Evolutionary conservation across 2,797 vertebrate species (phyloP), one percentile per base, ranked within the genome.

Genomic region (Ficedula albicollis): DNA sequence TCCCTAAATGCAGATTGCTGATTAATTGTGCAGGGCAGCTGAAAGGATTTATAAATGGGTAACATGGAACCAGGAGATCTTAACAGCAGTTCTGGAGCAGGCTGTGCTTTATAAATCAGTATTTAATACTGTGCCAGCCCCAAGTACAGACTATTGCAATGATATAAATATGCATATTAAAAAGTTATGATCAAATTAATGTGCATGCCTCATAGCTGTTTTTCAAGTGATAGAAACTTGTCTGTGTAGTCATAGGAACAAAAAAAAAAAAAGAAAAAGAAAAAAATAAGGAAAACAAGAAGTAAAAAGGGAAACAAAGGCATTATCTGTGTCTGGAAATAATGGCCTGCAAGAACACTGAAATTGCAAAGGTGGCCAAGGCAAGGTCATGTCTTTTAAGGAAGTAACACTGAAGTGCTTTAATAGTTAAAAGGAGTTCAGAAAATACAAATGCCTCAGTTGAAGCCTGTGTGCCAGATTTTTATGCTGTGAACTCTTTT

Each of bases 101-200:
- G 88, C 74, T 32, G 84, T 5, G 78, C 88, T 95, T 94, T 95
- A 84, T 93, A 97, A 97, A 97, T 97, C 95, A 95, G 90, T 51
- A 84, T 83, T 95, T 96, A 96, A 96, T 86, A 85, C 79, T 79
- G 78, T 92, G 87, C 77, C 92, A 96, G 89, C 83, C 92, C 87
- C 1, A 22, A 95, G 68, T 66, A 59, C 83, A 72, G 84, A 55
- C 67, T 56, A 81, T 49, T 93, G 95, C 86, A 89, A 67, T 73
- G 96, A 87, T 64, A 95, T 87, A 94, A 96, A 93, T 93, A 93
- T 70, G 80, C 70, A 84, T 90, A 94, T 95, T 96, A 97, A 85
- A 91, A 97, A 93, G 67, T 96, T 97, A 97, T 41, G 62, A 94
- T 74, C 83, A 91, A 97, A 90, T 94, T 94, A 96, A 96, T 46